Evolutionary conservation across 2,113 vertebrate species (phyloP), one percentile per base, ranked within the genome.

Genomic region (Paralichthys olivaceus): DNA sequence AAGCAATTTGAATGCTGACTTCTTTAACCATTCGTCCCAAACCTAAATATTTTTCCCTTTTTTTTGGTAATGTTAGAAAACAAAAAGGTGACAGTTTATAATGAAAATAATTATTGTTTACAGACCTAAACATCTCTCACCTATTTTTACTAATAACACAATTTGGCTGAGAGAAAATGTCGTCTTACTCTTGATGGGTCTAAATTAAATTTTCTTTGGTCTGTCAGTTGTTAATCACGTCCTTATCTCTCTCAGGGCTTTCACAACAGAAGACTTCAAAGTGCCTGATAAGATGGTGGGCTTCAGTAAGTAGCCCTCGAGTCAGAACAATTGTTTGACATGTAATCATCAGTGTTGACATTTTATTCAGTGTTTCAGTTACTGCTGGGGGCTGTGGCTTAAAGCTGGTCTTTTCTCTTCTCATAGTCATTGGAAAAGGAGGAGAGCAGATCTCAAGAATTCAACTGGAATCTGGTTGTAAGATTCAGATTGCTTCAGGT

Each of bases 271-370:
- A 96, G 97, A 98, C 85, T 99, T 95, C 93, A 98, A 99, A 97
- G 98, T 99, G 96, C 98, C 98, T 96, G 98, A 99, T 94, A 99
- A 99, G 92, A 99, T 99, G 97, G 97, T 99, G 91, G 97, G 98
- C 94, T 99, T 99, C 91, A 99, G 98, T 99, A 96, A 99, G 98
- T 99, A 94, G 59, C 79, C 37, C 26, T 70, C 59, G 15, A 47
- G 53, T 67, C 22, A 13, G 11, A 53, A 55, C 67, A 56, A 65
- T 40, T 69, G 61, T 84, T 82, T 78, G 57, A 65, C 40, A 47
- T 57, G 79, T 40, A 68, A 81, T 86, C 79, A 77, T 79, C 61
- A 69, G 37, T 86, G 86, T 83, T 87, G 75, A 80, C 61, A 0
- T 80, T 67, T 12, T 79, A 1, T 56, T 84, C 32, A 77, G 67